These are phyloP conservation scores for Pseudomyrmex dendroicus DNA, from an alignment of 1,140 invertebrate genomes.

Conservation along the genomic window DNA sequence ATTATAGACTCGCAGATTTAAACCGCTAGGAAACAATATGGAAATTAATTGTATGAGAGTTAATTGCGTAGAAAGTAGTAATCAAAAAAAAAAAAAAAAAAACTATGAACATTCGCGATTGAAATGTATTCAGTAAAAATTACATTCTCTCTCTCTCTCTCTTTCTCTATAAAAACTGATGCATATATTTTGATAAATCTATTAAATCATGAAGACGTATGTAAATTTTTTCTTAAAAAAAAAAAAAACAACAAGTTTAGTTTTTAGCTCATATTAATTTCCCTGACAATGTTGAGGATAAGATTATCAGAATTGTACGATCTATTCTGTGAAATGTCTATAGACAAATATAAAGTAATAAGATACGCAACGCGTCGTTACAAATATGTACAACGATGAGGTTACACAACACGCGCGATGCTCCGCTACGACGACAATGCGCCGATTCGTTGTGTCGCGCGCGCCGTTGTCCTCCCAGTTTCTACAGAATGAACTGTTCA, in stretches of 20 bases:
- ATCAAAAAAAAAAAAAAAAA: not conserved
- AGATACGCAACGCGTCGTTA: slow-evolving; percentile 21
- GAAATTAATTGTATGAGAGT: slow-evolving; percentile 1
- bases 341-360: slow-evolving; percentile 22
- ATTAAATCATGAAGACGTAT: too few relatives aligned
- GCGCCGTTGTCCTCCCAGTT: slow-evolving; percentile 7
- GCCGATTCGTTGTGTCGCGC: slow-evolving; percentile 8
- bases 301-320: slow-evolving; percentile 35
- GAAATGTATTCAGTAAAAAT: not conserved
- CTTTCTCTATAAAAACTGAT: too few relatives aligned
- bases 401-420: slow-evolving; percentile 32
- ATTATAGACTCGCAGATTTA: slow-evolving; percentile 11
- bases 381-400: slow-evolving; percentile 29
- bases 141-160: too few relatives aligned
- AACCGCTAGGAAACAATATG: slow-evolving; percentile 39
- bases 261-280: too few relatives aligned
- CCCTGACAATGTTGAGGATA: too few relatives aligned
- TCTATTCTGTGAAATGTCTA: slow-evolving; percentile 24
- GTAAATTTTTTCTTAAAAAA: too few relatives aligned
- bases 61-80: not conserved
- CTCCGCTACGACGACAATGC: slow-evolving; percentile 7
- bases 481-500: not conserved
- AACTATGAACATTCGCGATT: not conserved
- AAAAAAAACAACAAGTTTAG: too few relatives aligned
- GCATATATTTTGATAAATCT: too few relatives aligned